A percentile compares a stretch with the other conserved stretches of the same genome.
phyloP scores from a whole-genome alignment of 2,888 invertebrate genomes.

The Cerastis rubricosa region DNA sequence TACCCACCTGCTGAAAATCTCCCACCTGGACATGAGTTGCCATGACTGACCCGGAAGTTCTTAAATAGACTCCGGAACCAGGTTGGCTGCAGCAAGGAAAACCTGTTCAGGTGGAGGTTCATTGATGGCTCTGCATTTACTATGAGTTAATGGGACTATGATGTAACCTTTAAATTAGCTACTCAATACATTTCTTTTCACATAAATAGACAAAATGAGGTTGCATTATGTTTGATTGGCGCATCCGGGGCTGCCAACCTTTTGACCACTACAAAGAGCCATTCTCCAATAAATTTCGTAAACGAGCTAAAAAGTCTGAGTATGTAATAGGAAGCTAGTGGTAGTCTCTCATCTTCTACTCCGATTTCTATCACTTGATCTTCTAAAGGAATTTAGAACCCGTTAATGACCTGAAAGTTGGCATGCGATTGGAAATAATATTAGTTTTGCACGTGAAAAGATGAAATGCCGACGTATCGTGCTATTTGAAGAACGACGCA shows the following conservation, averaged over 20 bases:
- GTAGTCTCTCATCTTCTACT: not conserved
- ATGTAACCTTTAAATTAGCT: not conserved
- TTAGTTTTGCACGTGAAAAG: conserved; percentile 45
- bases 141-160: not conserved
- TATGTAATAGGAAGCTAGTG: not conserved
- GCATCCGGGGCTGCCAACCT: not conserved
- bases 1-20: too few relatives aligned
- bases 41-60: too few relatives aligned
- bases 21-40: too few relatives aligned
- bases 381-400: not conserved
- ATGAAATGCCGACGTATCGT: conserved; percentile 26
- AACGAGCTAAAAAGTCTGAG: not conserved
- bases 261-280: not conserved
- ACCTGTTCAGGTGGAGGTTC: too few relatives aligned
- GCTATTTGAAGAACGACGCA: conserved; percentile 33
- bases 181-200: not conserved
- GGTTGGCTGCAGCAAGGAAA: too few relatives aligned
- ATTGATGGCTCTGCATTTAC: too few relatives aligned
- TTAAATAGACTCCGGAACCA: too few relatives aligned
- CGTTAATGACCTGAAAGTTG: conserved; percentile 38
- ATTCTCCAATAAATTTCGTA: not conserved
- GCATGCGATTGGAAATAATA: conserved; percentile 46
- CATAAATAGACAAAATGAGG: not conserved
- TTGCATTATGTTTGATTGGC: not conserved
- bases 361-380: not conserved